These are phyloP conservation scores for Tangara arthus DNA, from an alignment of 2,797 vertebrate genomes.

Conservation along the genomic window DNA sequence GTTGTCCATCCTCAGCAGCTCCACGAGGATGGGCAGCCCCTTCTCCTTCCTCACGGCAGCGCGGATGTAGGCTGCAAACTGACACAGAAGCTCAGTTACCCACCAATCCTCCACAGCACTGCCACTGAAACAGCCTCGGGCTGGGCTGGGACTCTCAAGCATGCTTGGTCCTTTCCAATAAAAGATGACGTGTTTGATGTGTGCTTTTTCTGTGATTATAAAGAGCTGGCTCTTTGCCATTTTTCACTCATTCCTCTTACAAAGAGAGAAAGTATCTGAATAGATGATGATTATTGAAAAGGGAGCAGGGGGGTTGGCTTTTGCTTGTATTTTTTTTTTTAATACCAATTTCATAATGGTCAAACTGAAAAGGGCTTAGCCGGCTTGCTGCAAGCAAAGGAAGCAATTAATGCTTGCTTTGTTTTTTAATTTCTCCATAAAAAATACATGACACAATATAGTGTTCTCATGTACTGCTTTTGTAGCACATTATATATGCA, in stretches of 20 bases:
- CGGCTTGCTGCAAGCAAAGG: slow-evolving; percentile 33
- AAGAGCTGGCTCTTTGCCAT: background rate
- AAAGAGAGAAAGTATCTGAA: background rate
- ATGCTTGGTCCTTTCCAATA: fast-evolving
- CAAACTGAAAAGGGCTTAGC: slow-evolving; percentile 11
- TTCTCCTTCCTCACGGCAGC: slow-evolving; percentile 96
- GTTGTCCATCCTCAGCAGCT: slow-evolving; percentile 96
- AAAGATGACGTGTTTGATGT: fast-evolving
- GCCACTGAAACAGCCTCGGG: background rate
- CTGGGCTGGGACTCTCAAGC: fast-evolving
- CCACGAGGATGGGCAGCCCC: slow-evolving; percentile 95
- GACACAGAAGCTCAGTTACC: background rate
- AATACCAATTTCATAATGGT: background rate
- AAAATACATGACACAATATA: background rate
- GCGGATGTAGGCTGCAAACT: slow-evolving; percentile 96
- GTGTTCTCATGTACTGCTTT: background rate
- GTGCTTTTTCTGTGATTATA: background rate
- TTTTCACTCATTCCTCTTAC: background rate
- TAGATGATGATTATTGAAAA: background rate
- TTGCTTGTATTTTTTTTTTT: background rate
- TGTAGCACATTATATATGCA: background rate
- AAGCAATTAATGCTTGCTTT: background rate
- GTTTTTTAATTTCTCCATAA: background rate
- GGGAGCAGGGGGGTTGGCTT: background rate
- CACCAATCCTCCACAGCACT: fast-evolving